Conservation (phyloP, 2,113 vertebrate genomes). For the Myotis brandtii region DNA sequence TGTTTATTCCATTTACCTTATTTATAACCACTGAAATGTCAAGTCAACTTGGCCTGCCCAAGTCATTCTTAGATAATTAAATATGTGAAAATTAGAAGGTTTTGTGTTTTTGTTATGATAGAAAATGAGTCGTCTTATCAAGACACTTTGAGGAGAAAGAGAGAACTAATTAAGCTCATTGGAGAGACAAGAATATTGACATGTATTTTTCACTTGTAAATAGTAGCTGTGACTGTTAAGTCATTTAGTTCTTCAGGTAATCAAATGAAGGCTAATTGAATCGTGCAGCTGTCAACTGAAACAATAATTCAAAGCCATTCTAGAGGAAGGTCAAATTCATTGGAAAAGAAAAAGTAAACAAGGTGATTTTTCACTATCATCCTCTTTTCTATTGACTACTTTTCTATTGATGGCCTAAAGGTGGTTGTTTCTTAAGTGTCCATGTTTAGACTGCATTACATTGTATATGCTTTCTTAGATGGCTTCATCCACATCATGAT, state of each 20-base stretch:
- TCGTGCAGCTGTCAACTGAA: not conserved
- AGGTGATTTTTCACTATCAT: not conserved
- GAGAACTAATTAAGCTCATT: not conserved
- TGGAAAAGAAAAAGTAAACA: not conserved
- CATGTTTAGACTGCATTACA: not conserved
- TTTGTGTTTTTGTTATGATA: not conserved
- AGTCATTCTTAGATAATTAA: constrained; percentile 5
- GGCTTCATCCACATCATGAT: not conserved
- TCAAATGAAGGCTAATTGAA: not conserved
- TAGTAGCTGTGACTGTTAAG: not conserved
- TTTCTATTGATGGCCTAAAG: not conserved
- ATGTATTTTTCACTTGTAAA: not conserved
- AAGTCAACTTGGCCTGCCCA: not conserved
- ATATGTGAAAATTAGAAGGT: constrained; percentile 3
- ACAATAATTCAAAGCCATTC: not conserved
- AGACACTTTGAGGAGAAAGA: not conserved
- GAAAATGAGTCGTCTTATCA: not conserved
- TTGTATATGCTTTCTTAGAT: not conserved
- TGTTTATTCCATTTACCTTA: constrained; percentile 9
- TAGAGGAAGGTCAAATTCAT: not conserved
- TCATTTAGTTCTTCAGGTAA: not conserved
- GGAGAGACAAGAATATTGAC: not conserved
- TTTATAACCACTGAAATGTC: constrained; percentile 63
- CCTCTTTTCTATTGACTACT: not conserved
- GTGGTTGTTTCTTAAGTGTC: not conserved